Conservation (phyloP, 2,797 vertebrate species). For the Channallabes apus region DNA sequence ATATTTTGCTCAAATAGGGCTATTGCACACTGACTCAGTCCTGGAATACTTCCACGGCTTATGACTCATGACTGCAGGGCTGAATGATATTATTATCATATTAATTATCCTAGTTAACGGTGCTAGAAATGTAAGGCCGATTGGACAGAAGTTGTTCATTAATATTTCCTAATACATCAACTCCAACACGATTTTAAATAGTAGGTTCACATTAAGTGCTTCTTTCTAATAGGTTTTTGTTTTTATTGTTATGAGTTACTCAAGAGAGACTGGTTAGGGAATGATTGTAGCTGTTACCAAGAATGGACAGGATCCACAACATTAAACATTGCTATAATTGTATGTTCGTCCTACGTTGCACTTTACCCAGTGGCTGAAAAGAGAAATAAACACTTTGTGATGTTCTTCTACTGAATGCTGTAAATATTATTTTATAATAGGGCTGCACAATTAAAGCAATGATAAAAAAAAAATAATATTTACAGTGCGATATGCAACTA, state of each 20-base stretch:
- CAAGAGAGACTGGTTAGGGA: background rate
- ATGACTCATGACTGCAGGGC: background rate
- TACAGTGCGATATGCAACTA: no score
- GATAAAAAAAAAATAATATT: no score
- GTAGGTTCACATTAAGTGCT: background rate
- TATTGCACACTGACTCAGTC: background rate
- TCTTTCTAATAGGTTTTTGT: background rate
- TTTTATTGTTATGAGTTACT: background rate
- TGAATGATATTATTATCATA: background rate
- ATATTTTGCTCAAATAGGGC: constrained; percentile 1
- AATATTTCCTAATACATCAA: background rate
- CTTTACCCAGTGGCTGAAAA: background rate
- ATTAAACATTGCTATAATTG: background rate
- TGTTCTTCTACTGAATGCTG: background rate
- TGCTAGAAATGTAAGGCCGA: background rate
- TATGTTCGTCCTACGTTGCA: no score
- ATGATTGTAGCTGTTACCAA: background rate
- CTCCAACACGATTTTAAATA: background rate
- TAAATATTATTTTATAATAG: no score
- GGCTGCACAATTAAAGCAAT: no score
- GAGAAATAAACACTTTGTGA: background rate
- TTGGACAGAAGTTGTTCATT: constrained; percentile 1
- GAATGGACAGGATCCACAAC: background rate
- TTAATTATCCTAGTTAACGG: background rate
- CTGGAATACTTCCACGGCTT: background rate